Percentiles rank a stretch among this genome's conserved stretches.
phyloP scores from a whole-genome alignment of 2,797 vertebrate species.

The Phalanger gymnotis region DNA sequence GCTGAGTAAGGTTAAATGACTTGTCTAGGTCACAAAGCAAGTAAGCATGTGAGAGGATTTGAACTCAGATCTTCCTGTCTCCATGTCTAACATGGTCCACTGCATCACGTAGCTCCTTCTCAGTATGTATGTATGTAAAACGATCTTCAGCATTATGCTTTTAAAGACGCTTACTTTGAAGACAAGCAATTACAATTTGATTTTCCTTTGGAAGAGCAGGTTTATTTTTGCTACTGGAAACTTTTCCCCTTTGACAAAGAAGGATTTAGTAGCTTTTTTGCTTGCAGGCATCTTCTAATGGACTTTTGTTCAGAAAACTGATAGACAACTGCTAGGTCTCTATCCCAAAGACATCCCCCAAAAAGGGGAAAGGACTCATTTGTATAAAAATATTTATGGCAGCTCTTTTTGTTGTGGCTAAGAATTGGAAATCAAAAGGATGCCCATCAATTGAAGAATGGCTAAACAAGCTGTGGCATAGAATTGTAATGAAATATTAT shows the following conservation, averaged over 20 bases:
- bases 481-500: background rate
- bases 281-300: background rate
- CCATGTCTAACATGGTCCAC: background rate
- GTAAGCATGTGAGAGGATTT: background rate
- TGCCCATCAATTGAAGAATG: background rate
- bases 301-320: background rate
- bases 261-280: background rate
- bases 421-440: background rate
- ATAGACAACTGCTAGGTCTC: background rate
- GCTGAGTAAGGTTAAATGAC: background rate
- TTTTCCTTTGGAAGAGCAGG: background rate
- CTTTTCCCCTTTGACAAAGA: background rate
- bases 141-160: background rate
- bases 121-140: background rate
- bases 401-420: background rate
- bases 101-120: background rate
- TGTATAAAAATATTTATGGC: background rate
- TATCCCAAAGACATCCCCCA: background rate
- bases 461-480: background rate
- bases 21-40: background rate
- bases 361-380: background rate
- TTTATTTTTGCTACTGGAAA: background rate
- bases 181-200: fast-evolving
- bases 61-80: background rate
- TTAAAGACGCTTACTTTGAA: background rate